Conservation (phyloP, 2,113 vertebrate genomes). For the Heterochromis multidens region DNA sequence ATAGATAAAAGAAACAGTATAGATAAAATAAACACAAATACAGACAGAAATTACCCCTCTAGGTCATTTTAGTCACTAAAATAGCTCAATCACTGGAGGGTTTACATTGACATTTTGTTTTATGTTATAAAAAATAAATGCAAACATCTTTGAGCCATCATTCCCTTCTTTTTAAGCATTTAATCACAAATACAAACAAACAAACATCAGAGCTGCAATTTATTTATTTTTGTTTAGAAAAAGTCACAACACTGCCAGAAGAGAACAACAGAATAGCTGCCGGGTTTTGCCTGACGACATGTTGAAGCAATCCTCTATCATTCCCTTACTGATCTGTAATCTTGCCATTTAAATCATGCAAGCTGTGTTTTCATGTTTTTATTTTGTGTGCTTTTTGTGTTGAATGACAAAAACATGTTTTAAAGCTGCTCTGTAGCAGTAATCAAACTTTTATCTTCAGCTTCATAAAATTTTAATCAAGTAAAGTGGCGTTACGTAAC, state of each 20-base stretch:
- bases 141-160: neutral
- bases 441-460: conserved; percentile 10
- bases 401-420: neutral
- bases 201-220: neutral
- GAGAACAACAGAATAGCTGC: neutral
- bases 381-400: neutral
- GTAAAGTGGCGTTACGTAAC: conserved; percentile 5
- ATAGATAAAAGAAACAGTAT: neutral
- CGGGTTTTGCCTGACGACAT: no score
- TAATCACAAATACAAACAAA: neutral
- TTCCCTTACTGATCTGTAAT: neutral
- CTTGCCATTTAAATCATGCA: neutral
- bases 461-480: conserved; percentile 19
- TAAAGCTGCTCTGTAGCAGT: neutral
- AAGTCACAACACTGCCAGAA: neutral
- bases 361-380: neutral
- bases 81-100: neutral
- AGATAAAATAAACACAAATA: neutral
- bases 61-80: neutral
- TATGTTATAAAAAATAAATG: neutral
- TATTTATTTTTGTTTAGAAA: neutral
- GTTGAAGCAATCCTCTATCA: no score
- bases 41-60: neutral
- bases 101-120: neutral
- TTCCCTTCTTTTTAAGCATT: neutral